Evolutionary conservation across 2,113 vertebrate genomes (phyloP).

Genomic region (Cnemophilus loriae): DNA sequence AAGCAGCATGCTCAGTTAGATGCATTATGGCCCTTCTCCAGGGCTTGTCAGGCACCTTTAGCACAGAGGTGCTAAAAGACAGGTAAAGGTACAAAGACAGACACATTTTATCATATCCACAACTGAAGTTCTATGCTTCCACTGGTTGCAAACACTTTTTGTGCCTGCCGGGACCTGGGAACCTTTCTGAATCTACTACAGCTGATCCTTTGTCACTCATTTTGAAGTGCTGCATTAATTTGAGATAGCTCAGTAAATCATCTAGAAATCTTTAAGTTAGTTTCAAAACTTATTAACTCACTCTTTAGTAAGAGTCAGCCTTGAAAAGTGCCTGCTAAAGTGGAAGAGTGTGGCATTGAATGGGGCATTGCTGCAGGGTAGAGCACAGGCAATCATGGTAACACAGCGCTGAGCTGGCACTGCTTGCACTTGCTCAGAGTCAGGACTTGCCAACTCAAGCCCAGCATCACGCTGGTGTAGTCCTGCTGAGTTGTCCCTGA

Average conservation of each 20-base stretch:
- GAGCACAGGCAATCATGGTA: rapidly evolving
- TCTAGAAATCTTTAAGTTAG: background rate
- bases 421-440: background rate
- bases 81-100: background rate
- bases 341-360: background rate
- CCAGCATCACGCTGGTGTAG: background rate
- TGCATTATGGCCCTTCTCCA: background rate
- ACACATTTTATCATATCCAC: background rate
- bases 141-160: background rate
- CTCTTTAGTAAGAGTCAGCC: background rate
- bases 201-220: background rate
- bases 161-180: background rate
- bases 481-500: background rate
- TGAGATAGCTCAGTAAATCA: background rate
- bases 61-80: no score
- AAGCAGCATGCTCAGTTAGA: background rate
- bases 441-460: background rate
- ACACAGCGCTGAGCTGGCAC: no score
- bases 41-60: background rate
- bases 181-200: background rate
- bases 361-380: background rate
- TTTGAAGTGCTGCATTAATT: background rate
- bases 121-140: background rate
- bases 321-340: background rate
- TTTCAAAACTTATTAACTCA: background rate